These are phyloP conservation scores for Sphenodon punctatus DNA, from an alignment of 2,797 vertebrate species.

Conservation along the genomic window DNA sequence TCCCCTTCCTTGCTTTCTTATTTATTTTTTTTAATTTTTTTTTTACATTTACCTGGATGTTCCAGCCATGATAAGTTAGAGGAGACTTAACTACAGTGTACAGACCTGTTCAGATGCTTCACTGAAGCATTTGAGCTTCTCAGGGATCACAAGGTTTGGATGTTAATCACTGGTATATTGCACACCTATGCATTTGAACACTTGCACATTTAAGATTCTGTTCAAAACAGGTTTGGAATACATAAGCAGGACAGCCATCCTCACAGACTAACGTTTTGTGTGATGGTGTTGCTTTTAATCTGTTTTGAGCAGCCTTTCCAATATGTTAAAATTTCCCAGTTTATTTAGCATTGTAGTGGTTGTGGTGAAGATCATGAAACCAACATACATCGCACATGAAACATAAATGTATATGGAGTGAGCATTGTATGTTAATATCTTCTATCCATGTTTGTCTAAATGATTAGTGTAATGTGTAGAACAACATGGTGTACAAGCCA, in stretches of 20 bases:
- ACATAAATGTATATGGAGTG: no score
- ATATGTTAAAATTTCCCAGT: no score
- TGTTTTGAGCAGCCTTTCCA: not conserved
- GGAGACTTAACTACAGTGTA: conserved; percentile 26
- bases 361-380: no score
- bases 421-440: no score
- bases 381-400: no score
- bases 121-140: no score
- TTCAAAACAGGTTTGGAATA: not conserved
- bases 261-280: not conserved
- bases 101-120: no score
- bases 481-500: no score
- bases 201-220: not conserved
- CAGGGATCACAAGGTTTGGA: no score
- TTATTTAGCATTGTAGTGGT: no score
- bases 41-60: conserved; percentile 30
- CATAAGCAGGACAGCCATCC: not conserved
- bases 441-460: no score
- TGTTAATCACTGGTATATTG: not conserved
- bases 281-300: not conserved
- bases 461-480: no score
- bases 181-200: not conserved
- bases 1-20: not conserved
- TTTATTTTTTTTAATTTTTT: not conserved
- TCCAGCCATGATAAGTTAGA: not conserved